phyloP scores from a whole-genome alignment of 2,797 vertebrate genomes.

The Falco peregrinus region DNA sequence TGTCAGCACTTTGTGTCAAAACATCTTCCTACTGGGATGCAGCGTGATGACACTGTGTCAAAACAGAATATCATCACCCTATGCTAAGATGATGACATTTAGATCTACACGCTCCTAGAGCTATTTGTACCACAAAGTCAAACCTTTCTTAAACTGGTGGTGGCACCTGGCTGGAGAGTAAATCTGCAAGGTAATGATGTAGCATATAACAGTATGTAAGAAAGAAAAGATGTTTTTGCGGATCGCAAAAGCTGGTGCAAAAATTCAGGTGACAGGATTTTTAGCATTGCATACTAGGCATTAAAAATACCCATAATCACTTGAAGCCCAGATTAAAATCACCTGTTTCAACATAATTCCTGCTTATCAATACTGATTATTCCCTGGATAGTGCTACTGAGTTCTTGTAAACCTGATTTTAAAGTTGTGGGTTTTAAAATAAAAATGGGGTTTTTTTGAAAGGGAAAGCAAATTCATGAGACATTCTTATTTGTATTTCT shows the following conservation, averaged over 20 bases:
- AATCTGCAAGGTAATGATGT: background rate
- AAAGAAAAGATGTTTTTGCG: background rate
- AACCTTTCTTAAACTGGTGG: background rate
- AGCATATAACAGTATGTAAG: background rate
- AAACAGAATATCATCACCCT: constrained; percentile 34
- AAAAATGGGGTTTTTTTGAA: background rate
- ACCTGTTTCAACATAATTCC: background rate
- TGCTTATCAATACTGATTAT: background rate
- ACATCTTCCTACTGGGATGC: constrained; percentile 40
- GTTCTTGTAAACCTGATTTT: background rate
- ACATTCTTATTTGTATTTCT: background rate
- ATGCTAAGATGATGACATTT: constrained; percentile 32
- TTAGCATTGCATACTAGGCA: background rate
- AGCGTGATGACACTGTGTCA: constrained; percentile 49
- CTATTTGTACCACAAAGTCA: constrained; percentile 9
- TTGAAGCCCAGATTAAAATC: background rate
- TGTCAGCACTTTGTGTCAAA: constrained; percentile 65
- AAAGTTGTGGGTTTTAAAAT: background rate
- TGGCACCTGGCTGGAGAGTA: background rate
- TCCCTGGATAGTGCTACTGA: background rate
- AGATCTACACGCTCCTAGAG: background rate
- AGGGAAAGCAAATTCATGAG: background rate
- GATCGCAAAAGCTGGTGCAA: background rate
- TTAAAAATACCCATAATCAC: background rate
- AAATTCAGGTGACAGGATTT: background rate